Evolutionary conservation across 2,113 vertebrate species (phyloP).

Genomic region (Phylloscopus trochilus): DNA sequence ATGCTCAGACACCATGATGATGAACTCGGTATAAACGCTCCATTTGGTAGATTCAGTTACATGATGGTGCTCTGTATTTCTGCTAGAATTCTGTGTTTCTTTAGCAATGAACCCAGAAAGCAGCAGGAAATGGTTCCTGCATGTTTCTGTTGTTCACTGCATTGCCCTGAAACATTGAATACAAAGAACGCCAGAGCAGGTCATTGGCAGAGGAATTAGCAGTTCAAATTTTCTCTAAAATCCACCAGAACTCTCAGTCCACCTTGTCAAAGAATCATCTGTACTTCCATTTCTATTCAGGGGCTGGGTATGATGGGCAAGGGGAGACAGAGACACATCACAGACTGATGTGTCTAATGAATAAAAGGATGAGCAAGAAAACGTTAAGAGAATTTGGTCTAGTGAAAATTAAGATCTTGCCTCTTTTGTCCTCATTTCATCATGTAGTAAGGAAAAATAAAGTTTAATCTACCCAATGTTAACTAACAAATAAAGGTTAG

Average conservation of each 20-base stretch:
- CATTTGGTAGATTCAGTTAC: constrained; percentile 1
- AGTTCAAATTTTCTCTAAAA: background rate
- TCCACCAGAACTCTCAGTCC: background rate
- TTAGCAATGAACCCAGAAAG: background rate
- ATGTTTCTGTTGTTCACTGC: background rate
- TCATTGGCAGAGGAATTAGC: background rate
- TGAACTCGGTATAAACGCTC: background rate
- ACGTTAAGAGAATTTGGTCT: background rate
- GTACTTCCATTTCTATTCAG: background rate
- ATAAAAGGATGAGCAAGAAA: background rate
- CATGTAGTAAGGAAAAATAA: background rate
- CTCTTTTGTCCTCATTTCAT: background rate
- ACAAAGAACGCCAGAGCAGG: background rate
- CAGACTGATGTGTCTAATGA: background rate
- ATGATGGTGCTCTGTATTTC: background rate
- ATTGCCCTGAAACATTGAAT: background rate
- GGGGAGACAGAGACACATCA: background rate
- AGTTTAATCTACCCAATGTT: background rate
- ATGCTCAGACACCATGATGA: constrained; percentile 14
- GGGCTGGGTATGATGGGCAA: background rate
- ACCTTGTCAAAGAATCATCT: background rate
- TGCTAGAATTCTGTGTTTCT: background rate
- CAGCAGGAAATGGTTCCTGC: background rate
- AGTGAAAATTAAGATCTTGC: background rate
- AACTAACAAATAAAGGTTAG: background rate